phyloP scores from a whole-genome alignment of 92 coral and sea anemone species.

The Heliopora coerulea region DNA sequence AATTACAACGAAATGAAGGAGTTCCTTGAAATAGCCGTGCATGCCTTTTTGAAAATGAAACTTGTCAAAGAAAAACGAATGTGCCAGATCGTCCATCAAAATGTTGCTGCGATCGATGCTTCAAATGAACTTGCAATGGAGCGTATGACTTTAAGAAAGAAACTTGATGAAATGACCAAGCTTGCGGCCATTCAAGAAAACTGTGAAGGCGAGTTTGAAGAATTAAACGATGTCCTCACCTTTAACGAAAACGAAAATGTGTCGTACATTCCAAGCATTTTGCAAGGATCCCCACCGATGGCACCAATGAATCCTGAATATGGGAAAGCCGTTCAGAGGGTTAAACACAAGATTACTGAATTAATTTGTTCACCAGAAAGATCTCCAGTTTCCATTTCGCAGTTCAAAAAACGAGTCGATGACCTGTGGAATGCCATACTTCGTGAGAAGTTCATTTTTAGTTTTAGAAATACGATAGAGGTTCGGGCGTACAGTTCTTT shows the following conservation, averaged over 20 bases:
- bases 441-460: constrained; percentile 17
- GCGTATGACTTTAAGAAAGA: neutral
- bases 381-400: neutral
- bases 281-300: constrained; percentile 33
- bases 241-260: constrained; percentile 22
- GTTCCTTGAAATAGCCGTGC: constrained; percentile 18
- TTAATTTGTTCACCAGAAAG: neutral
- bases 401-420: constrained; percentile 2
- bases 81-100: constrained; percentile 23
- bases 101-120: constrained; percentile 14
- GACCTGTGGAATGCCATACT: constrained; percentile 23
- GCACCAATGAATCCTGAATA: constrained; percentile 27
- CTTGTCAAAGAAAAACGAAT: constrained; percentile 5
- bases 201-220: neutral
- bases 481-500: constrained; percentile 20
- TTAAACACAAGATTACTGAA: neutral
- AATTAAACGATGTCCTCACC: constrained; percentile 10
- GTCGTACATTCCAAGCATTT: constrained; percentile 20
- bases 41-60: constrained; percentile 20
- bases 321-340: constrained; percentile 19
- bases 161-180: constrained; percentile 26
- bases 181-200: constrained; percentile 22
- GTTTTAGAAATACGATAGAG: constrained; percentile 32
- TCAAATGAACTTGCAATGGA: neutral
- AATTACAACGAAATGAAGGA: constrained; percentile 13